Evolutionary conservation across 2,113 vertebrate genomes (phyloP), one percentile per base, ranked within the genome.

Genomic region (Clarias batrachus): DNA sequence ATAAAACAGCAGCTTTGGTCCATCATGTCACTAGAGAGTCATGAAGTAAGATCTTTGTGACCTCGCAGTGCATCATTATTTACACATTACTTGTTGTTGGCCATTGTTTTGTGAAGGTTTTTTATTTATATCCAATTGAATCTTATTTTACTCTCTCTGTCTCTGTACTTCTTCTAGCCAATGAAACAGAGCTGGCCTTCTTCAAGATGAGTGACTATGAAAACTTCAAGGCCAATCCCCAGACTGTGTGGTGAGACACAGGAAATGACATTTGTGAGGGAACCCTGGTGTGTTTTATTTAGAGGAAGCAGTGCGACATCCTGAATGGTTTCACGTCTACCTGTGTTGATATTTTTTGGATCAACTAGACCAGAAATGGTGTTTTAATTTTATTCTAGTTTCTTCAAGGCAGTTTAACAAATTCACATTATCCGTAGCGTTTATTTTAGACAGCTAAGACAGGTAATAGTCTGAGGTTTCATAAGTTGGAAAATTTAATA

Each of bases 141-240:
- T 33, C 41, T 17, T 4, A 66, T 41, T 52, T 27, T 70, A 8
- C 27, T 80, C 12, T 77, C 3, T 74, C 19, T 14, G 14, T 52
- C 23, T 76, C 11, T 54, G 52, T 17, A 76, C 13, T 84, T 6
- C 25, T 94, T 93, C 71, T 92, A 99, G 97, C 93, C 73, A 95
- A 96, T 90, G 97, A 99, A 93, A 99, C 97, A 0, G 97, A 98
- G 92, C 91, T 98, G 90, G 97, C 97, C 78, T 97, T 97, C 93
- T 99, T 98, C 93, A 96, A 92, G 91, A 94, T 90, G 89, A 94
- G 96, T 85, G 97, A 99, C 93, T 99, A 99, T 89, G 91, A 92
- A 73, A 93, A 92, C 62, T 97, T 95, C 89, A 97, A 97, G 95
- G 92, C 93, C 87, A 96, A 97, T 94, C 97, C 97, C 71, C 86